These are phyloP conservation scores for Holotrichia oblita DNA, from an alignment of 1,140 invertebrate species.

Conservation along the genomic window DNA sequence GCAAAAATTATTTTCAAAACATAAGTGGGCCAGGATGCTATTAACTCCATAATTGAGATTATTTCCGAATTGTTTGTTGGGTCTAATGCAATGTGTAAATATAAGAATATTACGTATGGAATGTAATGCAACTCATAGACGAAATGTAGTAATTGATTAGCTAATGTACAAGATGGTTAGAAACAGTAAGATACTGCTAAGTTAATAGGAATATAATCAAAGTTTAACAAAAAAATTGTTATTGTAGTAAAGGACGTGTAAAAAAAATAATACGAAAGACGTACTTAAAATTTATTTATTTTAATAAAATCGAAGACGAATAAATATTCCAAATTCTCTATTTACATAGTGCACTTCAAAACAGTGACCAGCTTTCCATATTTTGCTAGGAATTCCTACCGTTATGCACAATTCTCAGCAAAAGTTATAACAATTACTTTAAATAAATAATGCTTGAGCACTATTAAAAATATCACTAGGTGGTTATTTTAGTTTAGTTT, in stretches of 20 bases:
- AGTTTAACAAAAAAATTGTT: background rate
- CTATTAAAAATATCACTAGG: background rate
- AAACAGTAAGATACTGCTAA: no score
- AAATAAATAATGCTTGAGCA: background rate
- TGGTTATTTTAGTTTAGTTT: no score
- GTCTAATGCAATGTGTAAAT: background rate
- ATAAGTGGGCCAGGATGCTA: conserved; percentile 41
- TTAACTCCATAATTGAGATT: conserved; percentile 42
- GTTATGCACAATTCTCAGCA: background rate
- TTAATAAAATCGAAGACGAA: conserved; percentile 13
- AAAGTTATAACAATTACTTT: no score
- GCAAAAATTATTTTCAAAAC: conserved; percentile 40
- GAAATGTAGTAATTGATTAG: background rate
- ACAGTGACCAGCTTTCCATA: background rate
- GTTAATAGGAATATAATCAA: no score
- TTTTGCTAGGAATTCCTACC: background rate
- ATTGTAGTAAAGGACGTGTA: background rate
- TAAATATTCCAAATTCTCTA: background rate
- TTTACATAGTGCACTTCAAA: conserved; percentile 14
- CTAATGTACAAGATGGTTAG: no score
- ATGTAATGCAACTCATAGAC: background rate
- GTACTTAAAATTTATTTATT: conserved; percentile 27
- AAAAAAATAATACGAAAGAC: background rate
- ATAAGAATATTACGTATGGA: background rate
- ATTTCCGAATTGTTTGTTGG: conserved; percentile 35